Conservation (phyloP, 2,888 invertebrate species). For the Conistra vaccinii region DNA sequence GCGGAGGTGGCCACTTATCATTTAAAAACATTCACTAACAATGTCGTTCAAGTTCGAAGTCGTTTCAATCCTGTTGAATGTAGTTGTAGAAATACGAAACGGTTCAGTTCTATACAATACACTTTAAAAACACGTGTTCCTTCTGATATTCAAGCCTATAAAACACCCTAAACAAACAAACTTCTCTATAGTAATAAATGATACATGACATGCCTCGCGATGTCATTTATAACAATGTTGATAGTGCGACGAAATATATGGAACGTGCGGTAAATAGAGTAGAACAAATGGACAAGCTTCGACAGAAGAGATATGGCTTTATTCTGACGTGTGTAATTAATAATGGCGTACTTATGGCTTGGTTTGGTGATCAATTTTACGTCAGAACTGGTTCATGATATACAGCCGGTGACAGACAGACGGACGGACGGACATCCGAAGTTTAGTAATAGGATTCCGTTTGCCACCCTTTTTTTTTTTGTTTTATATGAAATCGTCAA, state of each 20-base stretch:
- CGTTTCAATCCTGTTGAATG: no score
- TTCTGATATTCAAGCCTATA: background rate
- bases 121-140: background rate
- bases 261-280: slow-evolving; percentile 39
- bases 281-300: slow-evolving; percentile 41
- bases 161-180: background rate
- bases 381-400: background rate
- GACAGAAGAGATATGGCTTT: slow-evolving; percentile 43
- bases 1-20: no score
- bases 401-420: no score
- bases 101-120: no score
- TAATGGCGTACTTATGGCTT: background rate
- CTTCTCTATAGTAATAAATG: background rate
- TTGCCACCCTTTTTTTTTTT: no score
- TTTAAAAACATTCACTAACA: no score
- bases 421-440: no score
- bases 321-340: slow-evolving; percentile 44
- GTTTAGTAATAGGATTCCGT: no score
- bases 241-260: slow-evolving; percentile 25
- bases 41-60: no score
- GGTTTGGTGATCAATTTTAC: slow-evolving; percentile 34
- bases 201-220: slow-evolving; percentile 14
- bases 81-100: no score
- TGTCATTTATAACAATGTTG: slow-evolving; percentile 13
- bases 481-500: no score